These are phyloP conservation scores for Ficedula albicollis DNA, from an alignment of 2,797 vertebrate species.

Conservation along the genomic window DNA sequence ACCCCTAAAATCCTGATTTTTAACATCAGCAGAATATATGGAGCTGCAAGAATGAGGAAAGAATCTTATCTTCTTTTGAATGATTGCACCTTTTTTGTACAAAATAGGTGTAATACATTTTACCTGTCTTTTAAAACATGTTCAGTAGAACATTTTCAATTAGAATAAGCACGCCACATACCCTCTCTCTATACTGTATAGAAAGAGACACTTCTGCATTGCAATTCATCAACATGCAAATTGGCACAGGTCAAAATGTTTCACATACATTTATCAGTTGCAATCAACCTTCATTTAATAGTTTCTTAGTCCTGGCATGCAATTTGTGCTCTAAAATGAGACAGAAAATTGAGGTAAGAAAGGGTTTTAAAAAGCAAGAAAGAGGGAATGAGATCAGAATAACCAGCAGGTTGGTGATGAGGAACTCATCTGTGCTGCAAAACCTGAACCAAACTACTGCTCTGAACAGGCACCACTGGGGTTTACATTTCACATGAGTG, in stretches of 20 bases:
- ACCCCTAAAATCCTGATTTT: neutral
- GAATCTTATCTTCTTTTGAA: neutral
- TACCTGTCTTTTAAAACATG: neutral
- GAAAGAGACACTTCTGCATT: neutral
- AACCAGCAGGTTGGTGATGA: neutral
- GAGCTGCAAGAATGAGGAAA: neutral
- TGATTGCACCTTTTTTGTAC: neutral
- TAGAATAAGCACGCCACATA: neutral
- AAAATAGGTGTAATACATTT: neutral
- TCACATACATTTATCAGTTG: conserved; percentile 27
- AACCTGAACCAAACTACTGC: conserved; percentile 34
- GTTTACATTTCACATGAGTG: conserved; percentile 54
- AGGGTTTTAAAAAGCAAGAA: neutral
- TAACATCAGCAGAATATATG: neutral
- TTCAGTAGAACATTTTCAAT: neutral
- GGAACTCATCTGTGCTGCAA: conserved; percentile 21
- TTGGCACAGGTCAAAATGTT: conserved; percentile 53
- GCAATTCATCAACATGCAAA: conserved; percentile 53
- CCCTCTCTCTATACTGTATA: neutral
- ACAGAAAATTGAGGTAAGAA: conserved; percentile 25
- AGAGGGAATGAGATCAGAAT: neutral
- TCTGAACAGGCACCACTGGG: conserved; percentile 5
- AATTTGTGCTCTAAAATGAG: conserved; percentile 30
- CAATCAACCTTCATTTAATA: conserved; percentile 48
- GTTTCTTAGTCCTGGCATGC: conserved; percentile 3